Base-by-base conservation (phyloP, 37 sponge, comb jelly and placozoan species). In the Petrosia ficiformis region DNA sequence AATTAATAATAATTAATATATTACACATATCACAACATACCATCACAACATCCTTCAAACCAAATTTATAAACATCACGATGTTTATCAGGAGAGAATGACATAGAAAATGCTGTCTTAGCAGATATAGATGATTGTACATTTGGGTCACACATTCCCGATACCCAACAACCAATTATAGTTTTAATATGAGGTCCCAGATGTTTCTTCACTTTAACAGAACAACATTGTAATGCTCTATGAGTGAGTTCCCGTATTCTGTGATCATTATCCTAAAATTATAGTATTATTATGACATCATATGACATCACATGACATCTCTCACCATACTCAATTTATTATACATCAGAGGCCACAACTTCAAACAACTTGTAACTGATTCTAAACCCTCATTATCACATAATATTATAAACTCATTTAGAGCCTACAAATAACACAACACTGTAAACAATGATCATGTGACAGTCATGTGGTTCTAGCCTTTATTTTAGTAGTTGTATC, bases 91-190 rank as follows among this genome's bases (percentile, higher is more conserved):
- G 3, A 26, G 89, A 32, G 57, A 88, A 88, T 5, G 79, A 66
- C 19, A 74, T 44, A 2, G 61, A 2, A 57, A 92, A 92, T 42
- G 92, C 92, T 22, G 31, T 28, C 61, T 40, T 44, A 22, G 92
- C 92, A 44, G 88, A 79, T 19, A 64, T 21, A 19, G 88, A 79
- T 30, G 80, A 75, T 33, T 88, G 80, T 30, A 36, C 56, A 65
- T 92, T 35, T 4, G 88, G 84, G 43, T 92, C 92, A 70, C 70
- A 66, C 84, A 84, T 83, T 4, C 84, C 88, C 3, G 87, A 57
- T 72, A 92, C 77, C 89, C 88, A 92, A 42, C 59, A 70, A 1
- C 92, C 92, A 24, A 92, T 74, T 71, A 92, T 71, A 34, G 79
- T 59, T 36, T 65, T 57, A 11, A 92, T 52, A 37, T 83, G 77